These are phyloP conservation scores for Hyphantria cunea DNA, from an alignment of 1,140 invertebrate species.

Conservation along the genomic window DNA sequence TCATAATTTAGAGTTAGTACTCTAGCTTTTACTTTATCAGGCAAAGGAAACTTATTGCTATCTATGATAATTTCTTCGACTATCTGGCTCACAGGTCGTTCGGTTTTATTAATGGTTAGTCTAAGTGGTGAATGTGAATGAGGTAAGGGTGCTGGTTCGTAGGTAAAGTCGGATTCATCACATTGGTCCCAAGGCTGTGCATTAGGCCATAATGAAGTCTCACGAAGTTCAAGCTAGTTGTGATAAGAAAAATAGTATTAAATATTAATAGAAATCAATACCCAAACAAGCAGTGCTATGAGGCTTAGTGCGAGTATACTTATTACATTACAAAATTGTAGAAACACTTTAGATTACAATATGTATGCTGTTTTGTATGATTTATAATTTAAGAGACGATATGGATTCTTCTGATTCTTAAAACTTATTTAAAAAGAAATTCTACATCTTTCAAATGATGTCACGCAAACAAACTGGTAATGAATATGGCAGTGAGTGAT, in stretches of 20 bases:
- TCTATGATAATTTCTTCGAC: constrained; percentile 59
- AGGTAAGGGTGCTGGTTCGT: constrained; percentile 40
- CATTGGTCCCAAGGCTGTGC: constrained; percentile 63
- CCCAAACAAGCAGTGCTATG: constrained; percentile 35
- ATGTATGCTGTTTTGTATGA: no score
- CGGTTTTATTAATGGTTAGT: constrained; percentile 22
- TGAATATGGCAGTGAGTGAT: no score
- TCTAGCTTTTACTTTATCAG: constrained; percentile 48
- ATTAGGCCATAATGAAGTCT: constrained; percentile 60
- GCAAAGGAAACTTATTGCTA: constrained; percentile 51
- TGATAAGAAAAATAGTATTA: constrained; percentile 50
- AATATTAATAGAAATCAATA: constrained; percentile 45
- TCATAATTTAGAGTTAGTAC: constrained; percentile 44
- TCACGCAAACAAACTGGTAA: no score
- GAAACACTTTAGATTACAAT: no score
- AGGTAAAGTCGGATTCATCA: constrained; percentile 64
- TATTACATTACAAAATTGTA: no score
- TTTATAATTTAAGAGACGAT: no score
- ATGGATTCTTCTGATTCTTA: no score
- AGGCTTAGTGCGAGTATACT: constrained; percentile 15
- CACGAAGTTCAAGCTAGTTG: constrained; percentile 72
- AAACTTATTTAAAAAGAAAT: no score
- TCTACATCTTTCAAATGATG: no score
- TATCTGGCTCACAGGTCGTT: constrained; percentile 45
- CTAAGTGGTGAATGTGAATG: constrained; percentile 20